Percentiles rank a stretch among this genome's conserved stretches.
These are phyloP conservation scores for Acanthopagrus latus DNA, from an alignment of 2,797 vertebrate genomes.

Conservation along the genomic window DNA sequence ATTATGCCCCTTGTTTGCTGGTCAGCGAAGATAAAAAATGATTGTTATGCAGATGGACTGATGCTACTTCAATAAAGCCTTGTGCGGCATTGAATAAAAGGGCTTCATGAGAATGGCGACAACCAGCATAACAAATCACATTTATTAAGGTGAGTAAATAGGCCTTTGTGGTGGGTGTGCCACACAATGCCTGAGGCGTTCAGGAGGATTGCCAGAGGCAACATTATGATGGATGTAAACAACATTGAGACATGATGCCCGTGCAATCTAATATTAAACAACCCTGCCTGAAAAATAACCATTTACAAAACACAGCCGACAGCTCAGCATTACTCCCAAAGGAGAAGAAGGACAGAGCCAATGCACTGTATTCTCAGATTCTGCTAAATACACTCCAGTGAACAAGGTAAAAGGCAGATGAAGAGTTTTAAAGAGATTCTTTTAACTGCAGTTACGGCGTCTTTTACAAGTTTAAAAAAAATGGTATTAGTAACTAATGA, in stretches of 20 bases:
- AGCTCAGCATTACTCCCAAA: slow-evolving; percentile 8
- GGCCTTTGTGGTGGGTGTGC: neutral
- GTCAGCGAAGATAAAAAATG: neutral
- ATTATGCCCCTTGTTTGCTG: neutral
- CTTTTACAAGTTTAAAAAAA: neutral
- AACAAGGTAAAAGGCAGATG: neutral
- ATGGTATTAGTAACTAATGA: neutral
- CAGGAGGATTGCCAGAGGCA: slow-evolving; percentile 4
- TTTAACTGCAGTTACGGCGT: neutral
- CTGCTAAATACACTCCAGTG: neutral
- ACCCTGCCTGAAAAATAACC: neutral
- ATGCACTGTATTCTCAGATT: neutral
- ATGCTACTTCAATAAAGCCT: neutral
- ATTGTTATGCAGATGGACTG: neutral
- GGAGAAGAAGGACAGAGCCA: neutral
- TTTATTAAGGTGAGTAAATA: slow-evolving; percentile 22
- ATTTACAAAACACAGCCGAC: slow-evolving; percentile 9
- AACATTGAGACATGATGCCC: neutral
- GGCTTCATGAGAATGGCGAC: neutral
- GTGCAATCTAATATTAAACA: slow-evolving; percentile 17
- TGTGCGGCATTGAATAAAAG: neutral
- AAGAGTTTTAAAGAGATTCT: neutral
- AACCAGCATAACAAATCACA: neutral
- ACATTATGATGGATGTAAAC: slow-evolving; percentile 20
- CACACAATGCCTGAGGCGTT: slow-evolving; percentile 9